Base-by-base conservation (phyloP, 2,113 vertebrate genomes). In the Marcusenius ussheri region DNA sequence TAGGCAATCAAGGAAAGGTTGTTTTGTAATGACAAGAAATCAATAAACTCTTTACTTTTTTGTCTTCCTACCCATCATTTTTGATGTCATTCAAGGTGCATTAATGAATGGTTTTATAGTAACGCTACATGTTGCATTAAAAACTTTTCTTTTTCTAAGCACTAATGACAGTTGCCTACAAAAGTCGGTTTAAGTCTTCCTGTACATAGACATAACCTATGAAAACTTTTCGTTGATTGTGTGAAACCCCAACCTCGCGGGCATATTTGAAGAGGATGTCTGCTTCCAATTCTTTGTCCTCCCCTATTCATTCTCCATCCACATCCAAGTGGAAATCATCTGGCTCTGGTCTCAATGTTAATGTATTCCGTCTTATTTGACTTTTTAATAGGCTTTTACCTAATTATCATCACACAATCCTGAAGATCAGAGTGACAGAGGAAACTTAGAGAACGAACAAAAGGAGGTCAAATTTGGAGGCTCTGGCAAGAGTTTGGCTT, bases 311-410 rank as follows among this genome's bases (percentile, higher is more conserved):
- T 93, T 93, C 95, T 96, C 96, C 96, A 97, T 97, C 97, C 95
- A 95, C 94, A 93, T 94, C 90, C 94, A 92, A 89, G 47, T 93
- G 93, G 95, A 96, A 96, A 96, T 95, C 94, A 95, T 93, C 95
- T 91, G 51, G 93, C 95, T 93, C 94, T 70, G 93, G 94, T 95
- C 95, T 97, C 96, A 97, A 96, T 96, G 97, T 97, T 98, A 97
- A 98, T 98, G 95, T 96, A 97, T 97, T 97, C 96, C 94, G 93
- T 95, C 96, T 97, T 96, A 97, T 98, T 97, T 98, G 97, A 98
- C 97, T 98, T 98, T 97, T 97, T 97, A 98, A 98, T 98, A 96
- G 97, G 97, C 97, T 97, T 96, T 92, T 90, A 94, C 96, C 97
- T 98, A 98, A 99, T 99, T 98, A 97, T 96, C 95, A 95, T 97